Evolutionary conservation across 23 tunicate species (phyloP).

Genomic region (Corella eumyota): DNA sequence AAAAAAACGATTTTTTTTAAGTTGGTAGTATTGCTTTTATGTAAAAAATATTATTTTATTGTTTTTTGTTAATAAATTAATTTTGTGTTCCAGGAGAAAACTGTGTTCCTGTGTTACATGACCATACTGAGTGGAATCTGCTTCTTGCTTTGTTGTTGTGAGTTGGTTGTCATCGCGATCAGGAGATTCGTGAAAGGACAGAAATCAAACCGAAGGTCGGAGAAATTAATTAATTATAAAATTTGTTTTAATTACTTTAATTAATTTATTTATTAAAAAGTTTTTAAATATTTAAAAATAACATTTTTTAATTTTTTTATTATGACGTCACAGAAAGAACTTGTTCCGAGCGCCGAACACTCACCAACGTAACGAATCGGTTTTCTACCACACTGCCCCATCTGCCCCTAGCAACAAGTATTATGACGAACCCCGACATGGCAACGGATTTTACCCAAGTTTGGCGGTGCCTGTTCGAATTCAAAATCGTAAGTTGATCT

Average conservation of each 20-base stretch:
- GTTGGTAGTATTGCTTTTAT: too few species aligned
- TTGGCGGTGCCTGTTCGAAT: slow-evolving; percentile 63
- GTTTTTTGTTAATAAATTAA: too few species aligned
- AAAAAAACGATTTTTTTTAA: too few species aligned
- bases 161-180: slow-evolving; percentile 54
- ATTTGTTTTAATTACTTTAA: neutral
- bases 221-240: neutral
- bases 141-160: slow-evolving; percentile 56
- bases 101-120: slow-evolving; percentile 90
- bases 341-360: slow-evolving; percentile 5
- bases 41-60: too few species aligned
- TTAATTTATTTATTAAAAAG: too few species aligned
- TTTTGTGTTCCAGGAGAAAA: slow-evolving; percentile 54
- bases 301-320: too few species aligned
- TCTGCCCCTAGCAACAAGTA: slow-evolving; percentile 27
- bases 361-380: slow-evolving; percentile 27
- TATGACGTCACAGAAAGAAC: too few species aligned
- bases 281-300: too few species aligned
- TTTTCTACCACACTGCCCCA: slow-evolving; percentile 56
- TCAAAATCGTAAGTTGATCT: slow-evolving; percentile 64
- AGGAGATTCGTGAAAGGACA: slow-evolving; percentile 39
- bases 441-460: slow-evolving; percentile 41
- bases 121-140: slow-evolving; percentile 68
- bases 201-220: slow-evolving; percentile 38
- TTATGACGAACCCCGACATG: slow-evolving; percentile 35